Evolutionary conservation across 2,888 invertebrate species (phyloP).

Genomic region (Trilocha varians): DNA sequence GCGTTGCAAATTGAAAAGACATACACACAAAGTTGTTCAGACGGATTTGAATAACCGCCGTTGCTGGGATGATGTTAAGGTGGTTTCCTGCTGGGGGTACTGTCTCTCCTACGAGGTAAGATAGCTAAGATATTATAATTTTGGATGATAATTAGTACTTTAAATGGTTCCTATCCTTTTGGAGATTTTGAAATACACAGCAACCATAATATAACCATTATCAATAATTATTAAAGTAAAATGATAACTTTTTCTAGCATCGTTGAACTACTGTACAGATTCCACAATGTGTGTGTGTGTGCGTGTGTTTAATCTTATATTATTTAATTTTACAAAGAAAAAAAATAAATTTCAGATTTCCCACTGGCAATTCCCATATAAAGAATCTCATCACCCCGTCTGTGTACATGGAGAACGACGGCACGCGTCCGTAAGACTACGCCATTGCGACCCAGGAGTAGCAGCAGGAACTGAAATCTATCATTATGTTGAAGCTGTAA

Average conservation of each 20-base stretch:
- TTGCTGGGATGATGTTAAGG: constrained; percentile 85
- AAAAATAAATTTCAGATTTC: constrained; percentile 72
- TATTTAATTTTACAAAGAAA: neutral
- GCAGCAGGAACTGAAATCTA: constrained; percentile 79
- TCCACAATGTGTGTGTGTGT: no score
- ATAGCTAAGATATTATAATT: neutral
- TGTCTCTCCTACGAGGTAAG: constrained; percentile 88
- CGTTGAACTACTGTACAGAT: no score
- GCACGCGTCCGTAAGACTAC: constrained; percentile 76
- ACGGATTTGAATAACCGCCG: constrained; percentile 75
- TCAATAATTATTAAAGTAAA: no score
- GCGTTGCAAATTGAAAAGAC: constrained; percentile 45
- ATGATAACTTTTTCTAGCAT: no score
- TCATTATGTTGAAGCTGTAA: constrained; percentile 84
- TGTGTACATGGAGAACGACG: constrained; percentile 84
- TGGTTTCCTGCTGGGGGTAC: constrained; percentile 88
- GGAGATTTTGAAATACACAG: no score
- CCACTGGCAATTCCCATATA: constrained; percentile 92
- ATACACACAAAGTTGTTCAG: constrained; percentile 55
- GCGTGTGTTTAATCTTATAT: no score
- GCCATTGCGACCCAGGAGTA: constrained; percentile 83
- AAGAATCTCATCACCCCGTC: constrained; percentile 88
- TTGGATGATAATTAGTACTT: no score
- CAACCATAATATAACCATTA: no score
- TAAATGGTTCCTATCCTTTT: no score